These are phyloP conservation scores for Lacanobia oleracea DNA, from an alignment of 2,888 invertebrate species.

Conservation along the genomic window DNA sequence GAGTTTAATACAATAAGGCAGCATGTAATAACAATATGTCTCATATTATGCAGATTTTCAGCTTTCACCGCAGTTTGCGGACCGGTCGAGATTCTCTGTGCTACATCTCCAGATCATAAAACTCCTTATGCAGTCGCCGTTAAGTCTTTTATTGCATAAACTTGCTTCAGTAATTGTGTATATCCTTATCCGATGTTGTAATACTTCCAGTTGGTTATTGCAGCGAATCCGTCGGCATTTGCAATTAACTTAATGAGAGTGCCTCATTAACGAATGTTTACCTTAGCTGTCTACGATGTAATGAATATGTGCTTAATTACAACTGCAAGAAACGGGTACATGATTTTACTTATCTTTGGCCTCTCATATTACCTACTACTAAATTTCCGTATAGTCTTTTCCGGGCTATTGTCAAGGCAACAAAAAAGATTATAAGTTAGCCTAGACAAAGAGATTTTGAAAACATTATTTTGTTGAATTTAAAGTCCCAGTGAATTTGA, in stretches of 20 bases:
- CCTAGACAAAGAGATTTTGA: neutral
- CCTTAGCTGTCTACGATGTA: constrained; percentile 18
- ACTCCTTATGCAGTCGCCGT: constrained; percentile 25
- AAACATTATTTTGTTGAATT: neutral
- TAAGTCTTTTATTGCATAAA: constrained; percentile 34
- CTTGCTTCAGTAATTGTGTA: constrained; percentile 28
- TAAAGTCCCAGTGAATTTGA: neutral
- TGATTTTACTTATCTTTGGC: neutral
- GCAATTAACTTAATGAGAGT: constrained; percentile 46
- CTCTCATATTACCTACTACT: neutral
- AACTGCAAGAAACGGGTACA: neutral
- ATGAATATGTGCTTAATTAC: constrained; percentile 18
- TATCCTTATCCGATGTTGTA: constrained; percentile 55
- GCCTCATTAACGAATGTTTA: constrained; percentile 46
- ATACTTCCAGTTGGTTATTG: constrained; percentile 40
- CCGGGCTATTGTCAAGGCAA: neutral
- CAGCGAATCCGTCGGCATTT: constrained; percentile 22
- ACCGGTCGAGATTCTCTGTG: constrained; percentile 62
- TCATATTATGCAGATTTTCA: constrained; percentile 67
- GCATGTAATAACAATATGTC: constrained; percentile 44
- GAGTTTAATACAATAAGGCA: constrained; percentile 23
- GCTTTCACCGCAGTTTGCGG: constrained; percentile 68
- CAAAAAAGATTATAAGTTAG: neutral
- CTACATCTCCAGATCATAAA: constrained; percentile 39
- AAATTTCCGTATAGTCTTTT: constrained; percentile 5